These are phyloP conservation scores for Pycnomerus fuliginosus DNA, from an alignment of 2,888 invertebrate genomes.

Conservation along the genomic window DNA sequence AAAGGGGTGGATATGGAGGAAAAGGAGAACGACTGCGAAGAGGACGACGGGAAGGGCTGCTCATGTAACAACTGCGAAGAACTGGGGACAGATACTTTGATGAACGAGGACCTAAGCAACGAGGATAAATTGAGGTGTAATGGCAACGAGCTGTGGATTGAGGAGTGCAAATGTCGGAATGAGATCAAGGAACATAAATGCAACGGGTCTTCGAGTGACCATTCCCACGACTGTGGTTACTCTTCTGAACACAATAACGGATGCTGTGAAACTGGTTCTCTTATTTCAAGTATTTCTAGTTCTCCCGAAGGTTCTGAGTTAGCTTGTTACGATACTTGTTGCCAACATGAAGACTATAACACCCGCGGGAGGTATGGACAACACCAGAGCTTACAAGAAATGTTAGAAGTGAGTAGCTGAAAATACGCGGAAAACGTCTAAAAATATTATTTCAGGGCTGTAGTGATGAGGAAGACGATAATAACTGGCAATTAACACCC, in stretches of 20 bases:
- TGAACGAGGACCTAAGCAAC: too few species aligned
- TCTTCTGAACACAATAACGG: constrained; percentile 81
- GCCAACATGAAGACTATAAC: constrained; percentile 66
- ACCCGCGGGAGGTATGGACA: constrained; percentile 53
- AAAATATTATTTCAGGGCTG: constrained; percentile 61
- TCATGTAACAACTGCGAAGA: constrained; percentile 32
- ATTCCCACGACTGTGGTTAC: constrained; percentile 83
- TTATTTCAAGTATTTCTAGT: constrained; percentile 76
- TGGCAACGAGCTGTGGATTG: constrained; percentile 41
- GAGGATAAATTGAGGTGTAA: constrained; percentile 40
- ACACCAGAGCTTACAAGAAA: constrained; percentile 70
- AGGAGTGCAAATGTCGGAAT: constrained; percentile 46
- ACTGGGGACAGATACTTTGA: constrained; percentile 24
- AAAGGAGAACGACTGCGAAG: constrained; percentile 45
- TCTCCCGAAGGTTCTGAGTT: constrained; percentile 90
- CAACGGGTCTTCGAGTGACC: constrained; percentile 59
- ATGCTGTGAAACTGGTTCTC: constrained; percentile 65
- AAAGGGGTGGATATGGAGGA: constrained; percentile 51
- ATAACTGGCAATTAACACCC: constrained; percentile 76
- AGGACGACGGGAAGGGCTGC: constrained; percentile 38
- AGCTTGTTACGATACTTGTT: constrained; percentile 80
- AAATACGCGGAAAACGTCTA: neutral
- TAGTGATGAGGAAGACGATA: constrained; percentile 75
- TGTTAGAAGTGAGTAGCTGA: constrained; percentile 68
- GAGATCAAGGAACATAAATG: constrained; percentile 37